phyloP scores from a whole-genome alignment of 2,888 invertebrate species.

The Busseola fusca region DNA sequence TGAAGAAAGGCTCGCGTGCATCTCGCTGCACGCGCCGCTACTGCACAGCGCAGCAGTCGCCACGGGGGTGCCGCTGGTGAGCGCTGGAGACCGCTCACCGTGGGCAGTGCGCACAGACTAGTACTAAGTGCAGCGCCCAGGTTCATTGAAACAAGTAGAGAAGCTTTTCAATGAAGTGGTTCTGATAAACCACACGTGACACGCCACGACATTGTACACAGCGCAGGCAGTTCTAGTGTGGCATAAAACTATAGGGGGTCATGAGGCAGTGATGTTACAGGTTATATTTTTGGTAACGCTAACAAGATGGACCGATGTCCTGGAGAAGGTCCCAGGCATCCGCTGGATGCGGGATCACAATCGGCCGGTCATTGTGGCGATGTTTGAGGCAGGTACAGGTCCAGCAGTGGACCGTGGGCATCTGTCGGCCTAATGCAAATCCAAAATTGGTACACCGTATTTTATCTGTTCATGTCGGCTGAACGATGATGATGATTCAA shows the following conservation, averaged over 20 bases:
- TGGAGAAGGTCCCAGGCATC: neutral
- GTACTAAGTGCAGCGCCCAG: conserved; percentile 14
- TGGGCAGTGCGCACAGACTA: neutral
- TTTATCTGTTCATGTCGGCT: no score
- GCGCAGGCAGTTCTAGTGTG: neutral
- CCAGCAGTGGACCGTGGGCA: neutral
- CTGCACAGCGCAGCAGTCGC: neutral
- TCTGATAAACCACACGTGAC: conserved; percentile 5
- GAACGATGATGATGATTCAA: neutral
- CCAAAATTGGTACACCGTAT: no score
- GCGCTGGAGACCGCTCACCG: neutral
- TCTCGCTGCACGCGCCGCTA: neutral
- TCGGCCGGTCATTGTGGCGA: no score
- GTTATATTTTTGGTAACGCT: neutral
- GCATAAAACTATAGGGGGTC: neutral
- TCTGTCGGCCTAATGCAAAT: no score
- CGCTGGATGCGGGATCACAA: neutral
- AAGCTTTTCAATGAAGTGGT: neutral
- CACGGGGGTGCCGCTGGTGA: neutral
- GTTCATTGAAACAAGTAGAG: conserved; percentile 7
- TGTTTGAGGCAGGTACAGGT: neutral
- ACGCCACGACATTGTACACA: neutral
- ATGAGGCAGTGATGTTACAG: neutral
- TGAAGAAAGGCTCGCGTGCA: neutral
- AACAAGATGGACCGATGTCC: neutral